Evolutionary conservation across 2,113 vertebrate species (phyloP).

Genomic region (Setophaga petechia): DNA sequence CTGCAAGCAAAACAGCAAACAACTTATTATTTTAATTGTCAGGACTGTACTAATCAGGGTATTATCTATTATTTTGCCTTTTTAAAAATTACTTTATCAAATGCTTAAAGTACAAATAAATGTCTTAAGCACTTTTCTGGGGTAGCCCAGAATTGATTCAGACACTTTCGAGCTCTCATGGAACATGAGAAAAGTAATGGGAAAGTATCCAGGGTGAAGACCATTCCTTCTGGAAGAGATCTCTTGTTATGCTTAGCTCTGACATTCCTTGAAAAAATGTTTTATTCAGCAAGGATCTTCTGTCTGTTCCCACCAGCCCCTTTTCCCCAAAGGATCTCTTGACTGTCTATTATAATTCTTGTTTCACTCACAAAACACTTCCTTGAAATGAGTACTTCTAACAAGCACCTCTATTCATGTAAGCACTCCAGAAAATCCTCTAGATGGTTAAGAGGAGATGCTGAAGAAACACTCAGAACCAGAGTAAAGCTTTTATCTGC

Average conservation of each 20-base stretch:
- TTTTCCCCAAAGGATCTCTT: conserved; percentile 11
- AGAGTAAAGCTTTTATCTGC: background rate
- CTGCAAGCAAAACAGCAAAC: background rate
- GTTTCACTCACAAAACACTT: conserved; percentile 9
- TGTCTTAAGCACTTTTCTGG: background rate
- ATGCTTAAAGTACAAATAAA: background rate
- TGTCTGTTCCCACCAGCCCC: background rate
- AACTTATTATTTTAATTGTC: background rate
- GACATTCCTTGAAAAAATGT: background rate
- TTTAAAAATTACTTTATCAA: background rate
- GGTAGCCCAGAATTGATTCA: background rate
- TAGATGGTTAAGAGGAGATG: background rate
- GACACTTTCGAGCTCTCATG: background rate
- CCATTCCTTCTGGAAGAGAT: background rate
- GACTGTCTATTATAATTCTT: conserved; percentile 23
- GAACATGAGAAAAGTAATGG: background rate
- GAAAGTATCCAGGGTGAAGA: background rate
- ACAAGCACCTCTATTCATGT: conserved; percentile 39
- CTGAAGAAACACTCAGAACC: conserved; percentile 29
- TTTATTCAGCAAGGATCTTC: background rate
- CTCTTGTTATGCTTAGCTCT: background rate
- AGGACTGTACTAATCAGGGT: background rate
- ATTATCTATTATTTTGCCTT: background rate
- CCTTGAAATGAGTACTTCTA: conserved; percentile 31
- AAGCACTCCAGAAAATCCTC: conserved; percentile 49